These are phyloP conservation scores for Ormyrus thymus DNA, from an alignment of 2,888 invertebrate species.

Conservation along the genomic window DNA sequence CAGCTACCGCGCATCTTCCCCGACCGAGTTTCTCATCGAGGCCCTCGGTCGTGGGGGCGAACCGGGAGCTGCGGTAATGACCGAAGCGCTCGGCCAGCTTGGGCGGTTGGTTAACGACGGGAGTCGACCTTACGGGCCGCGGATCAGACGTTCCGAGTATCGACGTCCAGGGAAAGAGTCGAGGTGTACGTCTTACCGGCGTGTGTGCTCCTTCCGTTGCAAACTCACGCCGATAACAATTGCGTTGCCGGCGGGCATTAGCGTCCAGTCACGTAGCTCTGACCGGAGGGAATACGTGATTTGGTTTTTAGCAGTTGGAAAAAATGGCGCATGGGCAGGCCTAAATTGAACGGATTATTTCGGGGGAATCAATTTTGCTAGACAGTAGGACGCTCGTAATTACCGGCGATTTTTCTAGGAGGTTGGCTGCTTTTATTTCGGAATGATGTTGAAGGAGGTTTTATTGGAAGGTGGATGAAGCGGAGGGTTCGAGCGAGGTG, in stretches of 20 bases:
- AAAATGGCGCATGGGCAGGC: neutral
- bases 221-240: constrained; percentile 11
- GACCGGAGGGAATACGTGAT: constrained; percentile 19
- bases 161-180: neutral
- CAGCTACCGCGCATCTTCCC: no score
- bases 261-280: no score
- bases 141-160: constrained; percentile 28
- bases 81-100: constrained; percentile 1
- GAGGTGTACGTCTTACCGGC: neutral
- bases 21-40: no score
- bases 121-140: neutral
- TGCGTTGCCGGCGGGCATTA: constrained; percentile 9
- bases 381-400: no score
- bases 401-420: no score
- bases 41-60: no score
- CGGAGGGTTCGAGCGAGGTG: no score
- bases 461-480: no score
- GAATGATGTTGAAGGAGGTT: no score
- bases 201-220: neutral
- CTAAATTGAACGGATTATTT: constrained; percentile 32
- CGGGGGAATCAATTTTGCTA: constrained; percentile 14
- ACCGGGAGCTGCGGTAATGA: constrained; percentile 11
- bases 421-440: no score
- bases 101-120: constrained; percentile 3
- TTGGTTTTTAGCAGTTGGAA: constrained; percentile 23